Base-by-base conservation (phyloP, 2,888 invertebrate genomes). In the Onchidella celtica region DNA sequence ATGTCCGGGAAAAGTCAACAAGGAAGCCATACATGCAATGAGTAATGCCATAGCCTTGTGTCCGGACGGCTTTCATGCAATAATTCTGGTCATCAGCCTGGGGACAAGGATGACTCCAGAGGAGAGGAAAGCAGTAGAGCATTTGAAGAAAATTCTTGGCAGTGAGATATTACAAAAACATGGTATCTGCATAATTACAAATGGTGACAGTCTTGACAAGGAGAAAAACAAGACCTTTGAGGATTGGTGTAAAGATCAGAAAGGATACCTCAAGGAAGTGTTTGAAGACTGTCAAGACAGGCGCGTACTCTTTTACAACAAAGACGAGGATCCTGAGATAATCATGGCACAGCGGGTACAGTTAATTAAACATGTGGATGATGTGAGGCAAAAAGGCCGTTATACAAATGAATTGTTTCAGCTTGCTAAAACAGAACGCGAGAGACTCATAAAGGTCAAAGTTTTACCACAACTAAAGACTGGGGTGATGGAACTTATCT, bases 231-330 rank as follows among this genome's bases (percentile, higher is more conserved):
- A 21, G 1, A 74, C 74, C 21, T 81, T 81, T 70, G 55, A 75
- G 34, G 21, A 59, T 4, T 81, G 81, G 81, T 81, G 81, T 36
- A 34, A 32, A 32, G 40, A n/a, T 17, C 61, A 32, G 3, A 32
- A 14, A 9, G 81, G 76, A 4, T 69, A 55, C 34, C 61, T 81
- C 11, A 63, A 70, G 36, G 69, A 69, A 0, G 24, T 81, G 21
- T 81, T 81, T 76, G 34, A 76, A 29, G 81, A 81, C 38, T 81
- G 81, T 55, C 34, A 47, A 27, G 69, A 61, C 59, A 55, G 81
- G 24, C 76, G 81, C 55, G 81, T 81, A n/a, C 73, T 81, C 29
- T 81, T 81, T 63, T 70, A 81, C 63, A 81, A 81, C 47, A 81
- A 61, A 34, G 27, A 59, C 27, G 21, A 36, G 47, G 76, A 76